Evolutionary conservation across 1,140 invertebrate genomes (phyloP).

Genomic region (Rhopalosiphum maidis): DNA sequence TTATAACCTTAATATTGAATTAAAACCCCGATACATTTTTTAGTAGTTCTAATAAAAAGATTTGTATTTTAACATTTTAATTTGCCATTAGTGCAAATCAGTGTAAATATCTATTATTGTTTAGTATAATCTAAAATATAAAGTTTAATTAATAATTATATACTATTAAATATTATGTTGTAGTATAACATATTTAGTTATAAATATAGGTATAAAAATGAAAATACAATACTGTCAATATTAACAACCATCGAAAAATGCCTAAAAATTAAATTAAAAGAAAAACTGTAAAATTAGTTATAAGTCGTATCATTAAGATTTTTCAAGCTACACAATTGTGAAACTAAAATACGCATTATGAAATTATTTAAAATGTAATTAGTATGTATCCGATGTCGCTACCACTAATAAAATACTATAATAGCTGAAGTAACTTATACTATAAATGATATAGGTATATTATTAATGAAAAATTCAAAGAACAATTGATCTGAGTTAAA

Average conservation of each 20-base stretch:
- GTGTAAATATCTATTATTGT: neutral
- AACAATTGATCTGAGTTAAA: constrained; percentile 1
- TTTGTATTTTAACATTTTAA: neutral
- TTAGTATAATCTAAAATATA: neutral
- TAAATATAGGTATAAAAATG: neutral
- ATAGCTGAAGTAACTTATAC: neutral
- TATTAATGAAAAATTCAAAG: neutral
- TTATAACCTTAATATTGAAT: neutral
- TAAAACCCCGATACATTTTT: neutral
- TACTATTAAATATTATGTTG: neutral
- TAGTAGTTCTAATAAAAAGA: neutral
- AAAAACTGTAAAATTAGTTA: neutral
- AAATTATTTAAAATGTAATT: constrained; percentile 12
- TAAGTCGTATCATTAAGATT: neutral
- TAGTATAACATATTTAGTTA: neutral
- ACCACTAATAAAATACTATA: neutral
- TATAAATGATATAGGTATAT: neutral
- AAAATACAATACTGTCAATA: neutral
- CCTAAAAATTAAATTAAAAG: neutral
- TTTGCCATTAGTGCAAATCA: neutral
- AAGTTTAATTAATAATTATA: neutral
- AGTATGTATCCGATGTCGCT: neutral
- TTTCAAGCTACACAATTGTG: neutral
- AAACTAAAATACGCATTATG: neutral
- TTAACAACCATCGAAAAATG: neutral